A percentile compares a stretch with the other conserved stretches of the same genome.
These are phyloP conservation scores for Microctonus hyperodae DNA, from an alignment of 2,888 invertebrate genomes.

Conservation along the genomic window DNA sequence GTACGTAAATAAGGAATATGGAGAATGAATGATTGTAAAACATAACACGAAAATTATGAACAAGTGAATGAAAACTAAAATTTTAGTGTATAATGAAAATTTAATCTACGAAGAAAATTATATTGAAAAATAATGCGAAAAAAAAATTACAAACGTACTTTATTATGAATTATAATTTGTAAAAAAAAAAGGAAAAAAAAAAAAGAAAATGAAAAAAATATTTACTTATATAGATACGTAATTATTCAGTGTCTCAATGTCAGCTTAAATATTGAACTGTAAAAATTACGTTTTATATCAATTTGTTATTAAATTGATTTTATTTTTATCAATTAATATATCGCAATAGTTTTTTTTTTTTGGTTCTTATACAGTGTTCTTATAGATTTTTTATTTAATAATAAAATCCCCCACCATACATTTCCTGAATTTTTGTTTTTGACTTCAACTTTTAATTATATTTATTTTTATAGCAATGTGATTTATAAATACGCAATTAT, in stretches of 20 bases:
- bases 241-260: background rate
- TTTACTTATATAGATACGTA: constrained; percentile 44
- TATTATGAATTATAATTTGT: background rate
- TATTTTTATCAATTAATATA: background rate
- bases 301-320: background rate
- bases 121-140: background rate
- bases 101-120: too few species aligned
- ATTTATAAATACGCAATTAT: background rate
- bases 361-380: background rate
- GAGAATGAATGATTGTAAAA: background rate
- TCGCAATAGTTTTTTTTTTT: background rate
- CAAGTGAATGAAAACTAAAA: background rate
- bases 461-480: too few species aligned
- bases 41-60: background rate
- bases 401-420: background rate
- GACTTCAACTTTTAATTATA: background rate
- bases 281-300: background rate
- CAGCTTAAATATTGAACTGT: background rate
- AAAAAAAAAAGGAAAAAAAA: background rate
- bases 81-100: too few species aligned
- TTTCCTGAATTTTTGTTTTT: background rate
- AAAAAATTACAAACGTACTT: background rate
- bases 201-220: constrained; percentile 5
- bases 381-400: background rate
- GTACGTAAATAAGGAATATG: background rate